Evolutionary conservation across 2,113 vertebrate species (phyloP).

Genomic region (Sturnira hondurensis): DNA sequence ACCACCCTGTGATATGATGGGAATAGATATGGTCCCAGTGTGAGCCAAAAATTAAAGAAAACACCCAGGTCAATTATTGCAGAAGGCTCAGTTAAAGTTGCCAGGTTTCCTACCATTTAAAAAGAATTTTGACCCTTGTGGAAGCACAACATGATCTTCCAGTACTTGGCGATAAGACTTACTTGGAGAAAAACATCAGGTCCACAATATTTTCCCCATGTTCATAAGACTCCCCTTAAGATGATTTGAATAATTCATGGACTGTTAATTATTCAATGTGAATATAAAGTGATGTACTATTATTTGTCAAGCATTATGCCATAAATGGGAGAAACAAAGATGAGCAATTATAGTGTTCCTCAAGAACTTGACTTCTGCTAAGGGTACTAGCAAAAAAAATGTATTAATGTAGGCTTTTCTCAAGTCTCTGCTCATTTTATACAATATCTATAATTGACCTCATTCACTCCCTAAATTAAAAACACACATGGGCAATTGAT

Average conservation of each 20-base stretch:
- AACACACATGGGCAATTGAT: not conserved
- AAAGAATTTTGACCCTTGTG: not conserved
- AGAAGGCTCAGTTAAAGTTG: not conserved
- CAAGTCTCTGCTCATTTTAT: not conserved
- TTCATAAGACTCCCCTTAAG: not conserved
- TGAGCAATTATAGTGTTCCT: not conserved
- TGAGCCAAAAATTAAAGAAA: not conserved
- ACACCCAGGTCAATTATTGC: not conserved
- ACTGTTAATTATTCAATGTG: not conserved
- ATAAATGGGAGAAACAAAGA: not conserved
- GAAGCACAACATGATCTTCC: not conserved
- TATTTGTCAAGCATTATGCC: not conserved
- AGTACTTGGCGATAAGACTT: not conserved
- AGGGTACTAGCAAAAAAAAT: not conserved
- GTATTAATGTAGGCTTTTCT: not conserved
- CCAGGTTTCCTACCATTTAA: not conserved
- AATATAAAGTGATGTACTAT: not conserved
- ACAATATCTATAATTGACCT: not conserved
- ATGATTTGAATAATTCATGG: not conserved
- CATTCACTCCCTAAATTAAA: not conserved
- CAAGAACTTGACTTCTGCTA: not conserved
- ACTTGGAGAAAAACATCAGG: not conserved
- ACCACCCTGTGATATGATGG: accelerated
- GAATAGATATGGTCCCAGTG: not conserved
- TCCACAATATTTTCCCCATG: not conserved